Evolutionary conservation across 2,797 vertebrate genomes (phyloP).

Genomic region (Pristis pectinata): DNA sequence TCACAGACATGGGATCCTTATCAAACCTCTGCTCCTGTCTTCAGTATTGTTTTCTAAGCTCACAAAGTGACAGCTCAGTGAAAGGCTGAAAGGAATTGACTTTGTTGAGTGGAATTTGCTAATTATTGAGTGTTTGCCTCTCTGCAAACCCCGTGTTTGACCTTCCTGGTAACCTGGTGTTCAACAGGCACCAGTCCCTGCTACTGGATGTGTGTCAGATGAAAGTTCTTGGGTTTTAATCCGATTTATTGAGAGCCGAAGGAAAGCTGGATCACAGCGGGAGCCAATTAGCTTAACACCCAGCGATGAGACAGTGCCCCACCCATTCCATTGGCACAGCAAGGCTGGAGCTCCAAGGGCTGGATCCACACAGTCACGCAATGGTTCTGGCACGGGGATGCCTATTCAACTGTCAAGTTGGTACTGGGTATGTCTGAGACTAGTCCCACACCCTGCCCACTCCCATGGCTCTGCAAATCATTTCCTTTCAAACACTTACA

Average conservation of each 20-base stretch:
- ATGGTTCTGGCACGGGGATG: too few species aligned
- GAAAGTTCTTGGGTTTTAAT: constrained; percentile 48
- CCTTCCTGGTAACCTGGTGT: constrained; percentile 35
- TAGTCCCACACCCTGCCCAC: too few species aligned
- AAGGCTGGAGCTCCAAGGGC: too few species aligned
- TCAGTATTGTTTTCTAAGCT: not conserved
- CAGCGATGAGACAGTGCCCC: constrained; percentile 41
- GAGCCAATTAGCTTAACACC: constrained; percentile 58
- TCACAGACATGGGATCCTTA: not conserved
- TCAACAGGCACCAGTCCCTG: constrained; percentile 40
- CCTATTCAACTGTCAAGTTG: too few species aligned
- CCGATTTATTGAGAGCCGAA: constrained; percentile 54
- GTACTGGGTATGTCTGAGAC: too few species aligned
- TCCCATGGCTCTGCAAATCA: too few species aligned
- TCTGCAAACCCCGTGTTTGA: not conserved
- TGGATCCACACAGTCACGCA: too few species aligned
- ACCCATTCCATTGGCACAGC: too few species aligned
- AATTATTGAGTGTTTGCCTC: not conserved
- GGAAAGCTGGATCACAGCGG: constrained; percentile 52
- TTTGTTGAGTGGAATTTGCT: not conserved
- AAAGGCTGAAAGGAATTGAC: not conserved
- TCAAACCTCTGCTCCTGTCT: not conserved
- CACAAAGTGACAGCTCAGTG: not conserved
- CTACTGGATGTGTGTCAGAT: constrained; percentile 40
- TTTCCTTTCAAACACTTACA: too few species aligned